Conservation (phyloP, 92 coral and sea anemone genomes). For the Plumapathes pennacea region DNA sequence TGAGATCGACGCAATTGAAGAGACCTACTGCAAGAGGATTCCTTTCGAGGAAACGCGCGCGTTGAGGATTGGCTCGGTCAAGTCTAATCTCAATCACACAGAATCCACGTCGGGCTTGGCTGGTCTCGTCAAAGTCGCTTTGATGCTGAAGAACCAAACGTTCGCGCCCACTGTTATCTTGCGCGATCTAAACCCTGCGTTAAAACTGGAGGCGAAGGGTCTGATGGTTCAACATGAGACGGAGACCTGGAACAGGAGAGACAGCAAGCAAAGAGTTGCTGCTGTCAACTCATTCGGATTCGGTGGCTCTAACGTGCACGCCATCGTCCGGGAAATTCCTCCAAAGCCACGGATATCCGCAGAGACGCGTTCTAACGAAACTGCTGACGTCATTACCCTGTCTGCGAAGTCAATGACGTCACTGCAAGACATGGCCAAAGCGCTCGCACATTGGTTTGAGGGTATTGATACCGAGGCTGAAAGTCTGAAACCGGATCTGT, state of each 20-base stretch:
- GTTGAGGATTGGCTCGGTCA: slow-evolving; percentile 74
- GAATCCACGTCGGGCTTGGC: slow-evolving; percentile 83
- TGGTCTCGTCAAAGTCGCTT: slow-evolving; percentile 70
- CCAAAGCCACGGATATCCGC: background rate
- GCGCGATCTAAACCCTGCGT: slow-evolving; percentile 47
- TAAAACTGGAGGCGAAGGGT: slow-evolving; percentile 63
- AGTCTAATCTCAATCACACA: slow-evolving; percentile 84
- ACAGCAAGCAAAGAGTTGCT: slow-evolving; percentile 61
- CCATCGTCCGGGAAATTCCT: slow-evolving; percentile 54
- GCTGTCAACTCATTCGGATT: slow-evolving; percentile 86
- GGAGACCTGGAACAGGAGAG: slow-evolving; percentile 56
- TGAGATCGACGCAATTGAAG: slow-evolving; percentile 63
- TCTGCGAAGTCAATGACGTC: slow-evolving; percentile 66
- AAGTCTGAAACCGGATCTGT: slow-evolving; percentile 38
- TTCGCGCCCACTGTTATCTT: slow-evolving; percentile 72
- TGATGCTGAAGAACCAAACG: slow-evolving; percentile 64
- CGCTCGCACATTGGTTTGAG: slow-evolving; percentile 53
- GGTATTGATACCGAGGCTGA: slow-evolving; percentile 36
- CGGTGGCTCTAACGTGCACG: slow-evolving; percentile 87
- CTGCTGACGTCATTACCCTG: slow-evolving; percentile 35
- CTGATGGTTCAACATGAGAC: slow-evolving; percentile 54
- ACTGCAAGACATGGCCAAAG: slow-evolving; percentile 40
- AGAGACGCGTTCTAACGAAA: background rate
- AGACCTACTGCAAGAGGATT: slow-evolving; percentile 44
- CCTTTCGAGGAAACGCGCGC: slow-evolving; percentile 1